Conservation (phyloP, 2,888 invertebrate genomes). For the Drosophila subquinaria region DNA sequence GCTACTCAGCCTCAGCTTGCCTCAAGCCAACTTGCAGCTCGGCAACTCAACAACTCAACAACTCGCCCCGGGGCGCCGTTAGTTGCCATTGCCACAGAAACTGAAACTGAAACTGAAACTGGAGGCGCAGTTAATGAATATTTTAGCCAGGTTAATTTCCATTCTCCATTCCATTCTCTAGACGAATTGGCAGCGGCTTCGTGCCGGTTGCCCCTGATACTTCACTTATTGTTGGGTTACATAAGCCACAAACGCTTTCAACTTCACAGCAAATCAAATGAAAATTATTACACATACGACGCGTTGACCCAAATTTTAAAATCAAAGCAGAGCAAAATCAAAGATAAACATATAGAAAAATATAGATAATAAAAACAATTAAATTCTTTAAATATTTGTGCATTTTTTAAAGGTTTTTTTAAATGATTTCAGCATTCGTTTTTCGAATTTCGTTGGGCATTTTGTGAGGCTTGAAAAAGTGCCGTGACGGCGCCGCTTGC, state of each 20-base stretch:
- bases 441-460: constrained; percentile 18
- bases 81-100: constrained; percentile 30
- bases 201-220: not conserved
- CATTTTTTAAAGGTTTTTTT: not conserved
- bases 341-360: not conserved
- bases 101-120: constrained; percentile 16
- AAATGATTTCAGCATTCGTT: constrained; percentile 10
- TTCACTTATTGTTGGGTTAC: constrained; percentile 25
- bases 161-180: constrained; percentile 44
- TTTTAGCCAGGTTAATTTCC: constrained; percentile 62
- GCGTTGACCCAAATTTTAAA: constrained; percentile 47
- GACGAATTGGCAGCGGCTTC: constrained; percentile 31
- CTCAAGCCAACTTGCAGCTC: too few species aligned
- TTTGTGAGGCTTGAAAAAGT: constrained; percentile 27
- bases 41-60: not conserved
- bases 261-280: constrained; percentile 3
- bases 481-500: constrained; percentile 76
- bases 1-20: not conserved
- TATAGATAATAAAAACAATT: not conserved
- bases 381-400: not conserved
- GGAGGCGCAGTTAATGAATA: constrained; percentile 72
- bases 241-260: constrained; percentile 33
- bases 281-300: constrained; percentile 69
- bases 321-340: constrained; percentile 3
- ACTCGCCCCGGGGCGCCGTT: constrained; percentile 33